Evolutionary conservation across 2,797 vertebrate genomes (phyloP).

Genomic region (Fringilla coelebs): DNA sequence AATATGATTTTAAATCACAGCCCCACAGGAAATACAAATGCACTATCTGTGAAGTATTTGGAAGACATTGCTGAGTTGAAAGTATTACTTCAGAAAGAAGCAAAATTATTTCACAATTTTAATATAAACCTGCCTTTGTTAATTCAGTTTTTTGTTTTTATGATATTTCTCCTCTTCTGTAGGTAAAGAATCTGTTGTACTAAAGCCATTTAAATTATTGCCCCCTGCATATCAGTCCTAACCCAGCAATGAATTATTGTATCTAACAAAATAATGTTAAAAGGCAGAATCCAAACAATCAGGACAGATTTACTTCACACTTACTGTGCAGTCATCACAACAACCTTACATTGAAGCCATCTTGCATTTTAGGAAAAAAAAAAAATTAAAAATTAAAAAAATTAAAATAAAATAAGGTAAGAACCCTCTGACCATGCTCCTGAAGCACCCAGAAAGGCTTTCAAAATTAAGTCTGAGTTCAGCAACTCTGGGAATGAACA

Average conservation of each 20-base stretch:
- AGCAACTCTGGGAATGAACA: not conserved
- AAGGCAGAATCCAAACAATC: not conserved
- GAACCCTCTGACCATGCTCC: not conserved
- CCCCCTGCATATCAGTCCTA: not conserved
- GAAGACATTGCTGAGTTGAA: not conserved
- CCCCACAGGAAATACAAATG: not conserved
- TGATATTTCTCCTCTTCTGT: not conserved
- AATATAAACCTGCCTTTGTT: not conserved
- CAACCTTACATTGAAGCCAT: not conserved
- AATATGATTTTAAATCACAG: not conserved
- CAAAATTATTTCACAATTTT: not conserved
- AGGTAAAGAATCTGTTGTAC: not conserved
- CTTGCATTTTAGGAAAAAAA: not conserved
- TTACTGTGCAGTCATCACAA: not conserved
- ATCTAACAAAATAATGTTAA: not conserved
- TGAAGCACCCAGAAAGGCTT: not conserved
- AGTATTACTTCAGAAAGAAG: not conserved
- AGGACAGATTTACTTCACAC: not conserved
- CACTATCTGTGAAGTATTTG: not conserved
- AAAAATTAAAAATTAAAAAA: not conserved
- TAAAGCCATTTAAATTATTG: not conserved
- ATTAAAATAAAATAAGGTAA: accelerated
- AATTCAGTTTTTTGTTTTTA: not conserved
- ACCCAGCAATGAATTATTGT: not conserved
- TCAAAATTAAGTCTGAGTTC: not conserved